Base-by-base conservation (phyloP, 2,797 vertebrate species). In the Acridotheres tristis region DNA sequence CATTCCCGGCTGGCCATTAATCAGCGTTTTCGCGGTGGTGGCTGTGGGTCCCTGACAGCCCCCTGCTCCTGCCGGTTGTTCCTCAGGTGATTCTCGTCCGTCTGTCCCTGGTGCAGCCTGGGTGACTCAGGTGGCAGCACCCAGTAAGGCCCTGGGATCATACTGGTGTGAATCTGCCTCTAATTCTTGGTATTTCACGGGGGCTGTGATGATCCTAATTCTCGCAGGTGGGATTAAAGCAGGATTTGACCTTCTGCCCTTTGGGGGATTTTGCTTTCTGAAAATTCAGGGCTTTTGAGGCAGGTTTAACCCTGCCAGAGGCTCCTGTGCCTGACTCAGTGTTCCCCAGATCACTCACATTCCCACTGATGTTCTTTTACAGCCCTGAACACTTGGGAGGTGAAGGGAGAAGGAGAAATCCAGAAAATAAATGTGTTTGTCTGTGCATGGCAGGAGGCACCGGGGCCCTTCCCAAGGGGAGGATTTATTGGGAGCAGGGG, bases 121-220 rank as follows among this genome's bases (percentile, higher is more conserved):
- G 13, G 42, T 19, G 4, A 0, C 53, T 54, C 1, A 0, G 29
- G 53, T 50, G 67, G 59, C n/a, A 26, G 2, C 32, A 0, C n/a
- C 58, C 74, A 54, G 87, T 23, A 10, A 62, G 23, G 51, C 51
- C 20, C 57, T 32, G 83, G 73, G 47, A 36, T 53, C 11, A 0
- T 5, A 8, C 69, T 40, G 84, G 42, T 57, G 61, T 26, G 25
- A 26, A 2, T n/a, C 29, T n/a, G n/a, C 36, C 43, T 38, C 51
- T 40, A 1, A 29, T 29, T 65, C 48, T 11, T 7, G 2, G 23
- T 4, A 1, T 66, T 71, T 47, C 40, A 1, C 2, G 2, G 38
- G 20, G 21, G 25, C 21, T 26, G 3, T 13, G 48, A 17, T 4
- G 6, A 7, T 65, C 38, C 42, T 4, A 5, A 8, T 57, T 40